Percentiles rank a stretch among this genome's conserved stretches.
Conservation (phyloP, 2,797 vertebrate genomes). For the Coracias cyanogaster region DNA sequence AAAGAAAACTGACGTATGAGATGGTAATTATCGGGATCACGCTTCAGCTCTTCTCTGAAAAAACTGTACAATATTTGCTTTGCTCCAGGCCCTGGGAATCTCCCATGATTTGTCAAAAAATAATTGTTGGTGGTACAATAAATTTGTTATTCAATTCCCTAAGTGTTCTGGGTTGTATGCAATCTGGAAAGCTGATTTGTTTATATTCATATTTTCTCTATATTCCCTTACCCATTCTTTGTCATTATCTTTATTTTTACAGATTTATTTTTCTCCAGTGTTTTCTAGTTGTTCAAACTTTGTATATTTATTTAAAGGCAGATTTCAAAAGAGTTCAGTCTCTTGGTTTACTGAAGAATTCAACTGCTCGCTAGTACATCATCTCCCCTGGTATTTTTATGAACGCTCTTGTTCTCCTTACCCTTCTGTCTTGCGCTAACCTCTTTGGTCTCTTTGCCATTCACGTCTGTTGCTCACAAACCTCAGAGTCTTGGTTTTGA, state of each 20-base stretch:
- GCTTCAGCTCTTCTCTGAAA: constrained; percentile 45
- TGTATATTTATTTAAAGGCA: constrained; percentile 59
- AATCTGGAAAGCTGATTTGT: constrained; percentile 52
- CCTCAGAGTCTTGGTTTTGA: constrained; percentile 21
- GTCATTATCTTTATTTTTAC: constrained; percentile 60
- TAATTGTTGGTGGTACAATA: constrained; percentile 42
- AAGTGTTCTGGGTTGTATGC: constrained; percentile 3
- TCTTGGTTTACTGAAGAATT: constrained; percentile 51
- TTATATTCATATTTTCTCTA: constrained; percentile 36
- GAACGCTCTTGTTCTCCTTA: constrained; percentile 6
- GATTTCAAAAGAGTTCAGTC: constrained; percentile 56
- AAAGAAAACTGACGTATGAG: constrained; percentile 24
- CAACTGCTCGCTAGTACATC: constrained; percentile 24
- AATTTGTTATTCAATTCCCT: constrained; percentile 55
- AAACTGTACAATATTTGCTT: constrained; percentile 52
- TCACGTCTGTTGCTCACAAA: neutral
- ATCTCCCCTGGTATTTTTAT: constrained; percentile 43
- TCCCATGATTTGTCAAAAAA: constrained; percentile 67
- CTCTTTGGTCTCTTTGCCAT: constrained; percentile 23
- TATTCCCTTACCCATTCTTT: constrained; percentile 57
- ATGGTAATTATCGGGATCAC: constrained; percentile 9
- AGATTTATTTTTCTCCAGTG: constrained; percentile 64
- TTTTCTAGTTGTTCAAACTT: constrained; percentile 62
- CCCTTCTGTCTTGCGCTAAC: neutral
- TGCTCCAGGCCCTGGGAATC: constrained; percentile 64